Base-by-base conservation (phyloP, 2,797 vertebrate genomes). In the Pagetopsis macropterus region DNA sequence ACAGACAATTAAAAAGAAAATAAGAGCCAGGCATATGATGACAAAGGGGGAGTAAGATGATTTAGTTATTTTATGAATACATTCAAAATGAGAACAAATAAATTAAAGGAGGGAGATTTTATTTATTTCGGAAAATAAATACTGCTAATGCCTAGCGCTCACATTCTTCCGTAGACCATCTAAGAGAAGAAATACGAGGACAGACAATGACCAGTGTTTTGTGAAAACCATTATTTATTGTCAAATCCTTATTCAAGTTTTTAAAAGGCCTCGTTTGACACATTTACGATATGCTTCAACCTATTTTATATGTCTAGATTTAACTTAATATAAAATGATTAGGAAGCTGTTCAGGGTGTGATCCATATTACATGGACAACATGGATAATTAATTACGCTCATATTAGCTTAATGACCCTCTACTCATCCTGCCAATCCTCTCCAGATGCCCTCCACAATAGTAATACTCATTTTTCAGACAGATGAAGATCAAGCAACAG, bases 311-410 rank as follows among this genome's bases (percentile, higher is more conserved):
- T 41, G 23, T 59, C 10, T 50, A 52, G 13, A 37, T 17, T 23
- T 19, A 41, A 19, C 4, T 51, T 37, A 9, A 3, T 52, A 17
- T 41, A 1, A 58, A 75, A 37, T 41, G 58, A 9, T 14, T 27
- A 16, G 44, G 33, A 19, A 27, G 43, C 27, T n/a, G n/a, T 70
- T 64, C 4, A 40, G 55, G 57, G 41, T 73, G 14, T 54, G 21
- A 57, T 72, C 48, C 13, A 21, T 54, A 40, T 27, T 43, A 19
- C 40, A 65, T 51, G 46, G 57, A 62, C 44, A 33, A 61, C 1
- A 27, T 14, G 14, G 16, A 23, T 50, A 27, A 56, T 63, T 63
- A 65, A 52, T 65, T 41, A 50, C 41, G 65, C n/a, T 61, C 40
- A 27, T 54, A 61, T 57, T 49, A 46, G 17, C 9, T 62, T 56